Conservation (phyloP, 2,797 vertebrate genomes). For the Pangasius mekongensis region DNA sequence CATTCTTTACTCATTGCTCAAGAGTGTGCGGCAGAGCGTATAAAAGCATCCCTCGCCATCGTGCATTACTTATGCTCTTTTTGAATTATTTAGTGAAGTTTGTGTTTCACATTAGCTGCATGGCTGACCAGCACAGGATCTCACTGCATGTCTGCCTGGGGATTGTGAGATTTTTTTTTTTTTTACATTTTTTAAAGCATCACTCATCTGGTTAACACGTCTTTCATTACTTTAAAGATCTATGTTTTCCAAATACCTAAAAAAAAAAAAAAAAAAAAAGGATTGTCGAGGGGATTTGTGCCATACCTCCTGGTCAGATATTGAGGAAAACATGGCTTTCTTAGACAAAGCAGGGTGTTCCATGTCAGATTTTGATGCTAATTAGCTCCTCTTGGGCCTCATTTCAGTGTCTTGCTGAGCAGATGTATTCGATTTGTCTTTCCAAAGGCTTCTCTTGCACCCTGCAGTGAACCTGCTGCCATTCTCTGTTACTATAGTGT, state of each 20-base stretch:
- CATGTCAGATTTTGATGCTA: constrained; percentile 49
- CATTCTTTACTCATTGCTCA: constrained; percentile 23
- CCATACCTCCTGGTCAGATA: neutral
- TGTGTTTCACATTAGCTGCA: constrained; percentile 58
- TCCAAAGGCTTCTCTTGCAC: constrained; percentile 39
- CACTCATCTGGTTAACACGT: neutral
- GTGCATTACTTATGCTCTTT: constrained; percentile 60
- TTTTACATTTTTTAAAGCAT: neutral
- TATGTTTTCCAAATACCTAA: neutral
- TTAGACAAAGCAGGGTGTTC: neutral
- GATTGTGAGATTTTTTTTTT: neutral
- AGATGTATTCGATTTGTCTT: constrained; percentile 59
- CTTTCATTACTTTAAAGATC: neutral
- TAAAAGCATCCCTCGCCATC: constrained; percentile 26
- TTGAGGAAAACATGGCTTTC: neutral
- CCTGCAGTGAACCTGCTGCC: constrained; percentile 57
- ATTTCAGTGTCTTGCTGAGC: constrained; percentile 50
- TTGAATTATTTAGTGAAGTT: constrained; percentile 68
- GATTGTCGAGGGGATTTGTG: neutral
- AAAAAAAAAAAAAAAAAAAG: too few species aligned
- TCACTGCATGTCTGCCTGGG: constrained; percentile 30
- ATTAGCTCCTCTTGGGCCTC: constrained; percentile 41
- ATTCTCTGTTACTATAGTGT: constrained; percentile 31
- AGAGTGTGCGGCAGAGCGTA: constrained; percentile 42
- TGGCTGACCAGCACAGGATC: constrained; percentile 54